phyloP scores from a whole-genome alignment of 1,140 invertebrate genomes.

The Dysdera silvatica region DNA sequence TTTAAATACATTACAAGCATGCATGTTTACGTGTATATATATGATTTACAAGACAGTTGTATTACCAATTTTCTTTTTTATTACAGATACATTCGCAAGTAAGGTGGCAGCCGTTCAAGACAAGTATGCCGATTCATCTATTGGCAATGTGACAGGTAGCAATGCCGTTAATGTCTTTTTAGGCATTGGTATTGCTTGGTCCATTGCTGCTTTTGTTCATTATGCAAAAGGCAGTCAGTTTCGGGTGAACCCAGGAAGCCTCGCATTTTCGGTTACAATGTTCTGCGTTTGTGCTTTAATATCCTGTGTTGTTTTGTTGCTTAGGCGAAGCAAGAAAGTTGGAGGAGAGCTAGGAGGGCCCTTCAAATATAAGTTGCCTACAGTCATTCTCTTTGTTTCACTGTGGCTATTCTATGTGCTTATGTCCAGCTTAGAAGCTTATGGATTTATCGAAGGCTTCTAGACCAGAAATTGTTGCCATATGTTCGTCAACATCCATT shows the following conservation, averaged over 20 bases:
- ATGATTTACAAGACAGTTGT: not conserved
- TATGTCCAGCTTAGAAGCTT: constrained; percentile 85
- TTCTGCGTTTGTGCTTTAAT: constrained; percentile 49
- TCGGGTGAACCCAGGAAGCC: constrained; percentile 47
- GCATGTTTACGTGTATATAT: not conserved
- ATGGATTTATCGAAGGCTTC: constrained; percentile 52
- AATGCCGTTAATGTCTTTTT: constrained; percentile 93
- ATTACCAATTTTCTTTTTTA: not conserved
- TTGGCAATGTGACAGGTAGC: constrained; percentile 96
- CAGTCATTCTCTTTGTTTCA: constrained; percentile 66
- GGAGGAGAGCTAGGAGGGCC: constrained; percentile 92
- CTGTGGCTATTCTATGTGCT: constrained; percentile 88
- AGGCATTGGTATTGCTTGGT: constrained; percentile 50
- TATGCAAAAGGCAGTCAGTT: constrained; percentile 39
- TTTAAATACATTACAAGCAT: too few relatives aligned
- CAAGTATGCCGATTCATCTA: constrained; percentile 92
- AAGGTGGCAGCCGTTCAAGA: constrained; percentile 96
- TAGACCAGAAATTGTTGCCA: too few relatives aligned
- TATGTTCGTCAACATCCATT: too few relatives aligned
- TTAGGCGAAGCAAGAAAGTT: constrained; percentile 65
- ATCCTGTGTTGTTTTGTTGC: constrained; percentile 57
- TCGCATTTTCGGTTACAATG: constrained; percentile 52
- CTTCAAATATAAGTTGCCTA: constrained; percentile 59
- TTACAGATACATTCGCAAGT: constrained; percentile 86
- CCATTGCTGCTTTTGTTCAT: constrained; percentile 43